Evolutionary conservation across 2,888 invertebrate species (phyloP), one percentile per base, ranked within the genome.

Genomic region (Auanema freiburgensis): DNA sequence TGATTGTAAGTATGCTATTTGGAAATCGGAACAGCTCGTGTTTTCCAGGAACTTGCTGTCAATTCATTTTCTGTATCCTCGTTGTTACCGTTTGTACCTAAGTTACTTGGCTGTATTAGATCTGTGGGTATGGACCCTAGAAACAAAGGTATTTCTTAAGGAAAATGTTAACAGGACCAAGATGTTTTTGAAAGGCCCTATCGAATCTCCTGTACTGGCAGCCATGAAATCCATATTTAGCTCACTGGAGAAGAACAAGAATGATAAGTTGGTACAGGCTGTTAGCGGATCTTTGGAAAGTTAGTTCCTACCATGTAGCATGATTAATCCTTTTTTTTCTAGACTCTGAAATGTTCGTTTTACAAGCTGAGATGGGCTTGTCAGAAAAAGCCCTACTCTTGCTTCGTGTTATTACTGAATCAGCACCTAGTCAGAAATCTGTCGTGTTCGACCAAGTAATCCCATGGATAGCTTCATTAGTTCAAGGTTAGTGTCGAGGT

Each of bases 291-390:
- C 33, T 8, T 8, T 46, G 3, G 46, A 46, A 46, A 46, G 18
- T 46, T 3, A 18, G 46, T n/a, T n/a, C n/a, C n/a, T n/a, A n/a
- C n/a, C n/a, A n/a, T n/a, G n/a, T n/a, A n/a, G n/a, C n/a, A n/a
- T n/a, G n/a, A n/a, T n/a, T n/a, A n/a, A n/a, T n/a, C n/a, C n/a
- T n/a, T n/a, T n/a, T n/a, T n/a, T n/a, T n/a, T n/a, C 33, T 51
- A 79, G 77, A 80, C 56, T 66, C 71, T 42, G 81, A 80, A 42
- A 80, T 80, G 40, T 80, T 80, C 49, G 70, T 80, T n/a, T 67
- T 81, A 2, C 80, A 80, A 64, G 77, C 80, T 14, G 80, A 81
- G 65, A 80, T 80, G 80, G 80, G 80, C 8, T 67, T 80, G 11
- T 61, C 66, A 16, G 67, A 58, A 10, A 71, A 70, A 33, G 79